These are phyloP conservation scores for Drosophila ohnishii DNA, from an alignment of 1,140 invertebrate genomes.

Conservation along the genomic window DNA sequence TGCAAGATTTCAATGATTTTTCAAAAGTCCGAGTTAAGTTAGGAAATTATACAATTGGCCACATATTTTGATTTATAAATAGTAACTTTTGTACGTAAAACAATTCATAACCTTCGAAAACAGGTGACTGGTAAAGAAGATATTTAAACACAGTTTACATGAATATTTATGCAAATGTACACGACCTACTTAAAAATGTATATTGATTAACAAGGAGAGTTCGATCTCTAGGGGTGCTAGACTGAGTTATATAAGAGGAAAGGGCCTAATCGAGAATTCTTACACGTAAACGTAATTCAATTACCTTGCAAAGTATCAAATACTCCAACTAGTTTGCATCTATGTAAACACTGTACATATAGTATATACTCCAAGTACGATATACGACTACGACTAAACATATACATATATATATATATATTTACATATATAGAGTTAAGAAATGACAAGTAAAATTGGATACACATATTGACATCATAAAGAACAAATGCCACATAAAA, in stretches of 20 bases:
- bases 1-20: neutral
- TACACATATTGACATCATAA: constrained; percentile 22
- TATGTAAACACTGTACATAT: constrained; percentile 38
- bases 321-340: constrained; percentile 58
- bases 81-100: neutral
- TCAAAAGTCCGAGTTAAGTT: neutral
- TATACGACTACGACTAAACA: constrained; percentile 11
- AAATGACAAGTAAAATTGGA: constrained; percentile 39
- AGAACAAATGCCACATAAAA: constrained; percentile 15
- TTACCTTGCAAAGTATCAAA: constrained; percentile 74
- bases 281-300: constrained; percentile 71
- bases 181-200: constrained; percentile 49
- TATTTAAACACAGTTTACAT: neutral
- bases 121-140: neutral
- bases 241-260: constrained; percentile 62
- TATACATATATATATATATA: constrained; percentile 38
- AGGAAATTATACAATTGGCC: neutral
- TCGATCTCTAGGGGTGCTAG: constrained; percentile 76
- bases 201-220: constrained; percentile 63
- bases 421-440: constrained; percentile 58
- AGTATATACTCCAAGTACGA: constrained; percentile 20
- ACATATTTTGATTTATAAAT: neutral
- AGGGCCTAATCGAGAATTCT: constrained; percentile 50
- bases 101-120: neutral
- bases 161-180: constrained; percentile 13